A percentile compares a stretch with the other conserved stretches of the same genome.
phyloP scores from a whole-genome alignment of 2,797 vertebrate species.

The Lacerta viridis region DNA sequence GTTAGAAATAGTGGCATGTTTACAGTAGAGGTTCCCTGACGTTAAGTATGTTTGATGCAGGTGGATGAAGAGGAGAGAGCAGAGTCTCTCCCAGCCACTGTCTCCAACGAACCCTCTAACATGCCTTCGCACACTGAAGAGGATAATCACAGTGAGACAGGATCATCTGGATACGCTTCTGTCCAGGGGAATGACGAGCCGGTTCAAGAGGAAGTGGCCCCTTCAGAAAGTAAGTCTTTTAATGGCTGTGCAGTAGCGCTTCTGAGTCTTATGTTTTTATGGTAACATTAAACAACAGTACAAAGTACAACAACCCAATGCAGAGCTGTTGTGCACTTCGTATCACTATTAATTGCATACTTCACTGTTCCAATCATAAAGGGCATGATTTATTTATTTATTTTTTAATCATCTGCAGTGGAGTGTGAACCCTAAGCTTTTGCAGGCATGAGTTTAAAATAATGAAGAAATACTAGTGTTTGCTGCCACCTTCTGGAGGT shows the following conservation, averaged over 20 bases:
- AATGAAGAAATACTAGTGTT: not conserved
- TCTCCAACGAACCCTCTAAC: slow-evolving; percentile 68
- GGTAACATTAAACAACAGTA: too few relatives aligned
- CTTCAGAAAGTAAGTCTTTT: slow-evolving; percentile 71
- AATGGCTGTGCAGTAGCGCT: not conserved
- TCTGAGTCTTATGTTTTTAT: not conserved
- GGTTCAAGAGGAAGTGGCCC: slow-evolving; percentile 71
- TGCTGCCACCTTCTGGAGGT: slow-evolving; percentile 59
- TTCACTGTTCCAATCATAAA: not conserved
- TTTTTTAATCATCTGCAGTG: not conserved
- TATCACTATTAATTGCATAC: not conserved
- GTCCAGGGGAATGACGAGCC: slow-evolving; percentile 83
- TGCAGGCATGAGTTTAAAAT: not conserved
- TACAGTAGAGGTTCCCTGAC: not conserved
- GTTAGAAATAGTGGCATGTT: not conserved
- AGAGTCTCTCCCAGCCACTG: slow-evolving; percentile 72
- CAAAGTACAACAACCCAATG: too few relatives aligned
- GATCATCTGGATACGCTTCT: slow-evolving; percentile 88
- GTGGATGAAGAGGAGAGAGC: slow-evolving; percentile 75
- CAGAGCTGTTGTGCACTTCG: too few relatives aligned
- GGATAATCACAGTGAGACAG: slow-evolving; percentile 83
- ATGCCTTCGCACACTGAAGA: slow-evolving; percentile 75
- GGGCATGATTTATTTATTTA: not conserved
- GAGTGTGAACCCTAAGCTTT: not conserved
- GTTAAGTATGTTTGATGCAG: slow-evolving; percentile 56